Evolutionary conservation across 53 echinoderm and acorn worm genomes (phyloP), one percentile per base, ranked within the genome.

Genomic region (Luidia sarsii): DNA sequence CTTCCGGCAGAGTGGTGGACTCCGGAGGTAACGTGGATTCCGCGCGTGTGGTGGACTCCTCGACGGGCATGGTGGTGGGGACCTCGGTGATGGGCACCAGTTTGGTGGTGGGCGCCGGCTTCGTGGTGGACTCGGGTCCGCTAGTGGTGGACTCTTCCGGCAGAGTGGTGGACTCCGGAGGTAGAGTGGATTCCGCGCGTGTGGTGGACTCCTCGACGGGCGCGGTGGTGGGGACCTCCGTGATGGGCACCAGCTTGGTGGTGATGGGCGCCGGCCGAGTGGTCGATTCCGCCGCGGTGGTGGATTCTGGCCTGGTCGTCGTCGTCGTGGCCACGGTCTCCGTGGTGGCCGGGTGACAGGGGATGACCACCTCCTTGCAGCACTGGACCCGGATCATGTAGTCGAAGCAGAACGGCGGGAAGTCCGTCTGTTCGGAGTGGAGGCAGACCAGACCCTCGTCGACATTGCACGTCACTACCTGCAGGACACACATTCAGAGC

Each of bases 361-460:
- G 77, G 20, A 77, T 36, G 20, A 45, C 59, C 13, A 61, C 57
- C 8, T 83, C 71, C 1, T 71, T 30, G 62, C 83, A 83, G 28
- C 83, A 83, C 20, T 70, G 33, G 2, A 83, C 57, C 6, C 83
- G 83, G 65, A 83, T 83, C 45, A 48, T 71, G 83, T 83, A 83
- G 22, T 83, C 83, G 9, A 50, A 57, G 61, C 83, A 83, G 45
- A 70, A 33, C 39, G 71, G 83, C 35, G 77, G 77, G 48, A 77
- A 77, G 2, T 61, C 48, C 4, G 22, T 70, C 83, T 57, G 70
- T 15, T 60, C 59, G 5, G 83, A 83, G 50, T 83, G 83, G 4
- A 83, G 70, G 33, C 83, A 83, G 22, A 71, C 63, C 24, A 83
- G 57, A 34, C 83, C 83, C 54, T 83, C 71, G 0, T 60, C 51